Conservation (phyloP, 2,888 invertebrate species). For the Zootermopsis nevadensis region DNA sequence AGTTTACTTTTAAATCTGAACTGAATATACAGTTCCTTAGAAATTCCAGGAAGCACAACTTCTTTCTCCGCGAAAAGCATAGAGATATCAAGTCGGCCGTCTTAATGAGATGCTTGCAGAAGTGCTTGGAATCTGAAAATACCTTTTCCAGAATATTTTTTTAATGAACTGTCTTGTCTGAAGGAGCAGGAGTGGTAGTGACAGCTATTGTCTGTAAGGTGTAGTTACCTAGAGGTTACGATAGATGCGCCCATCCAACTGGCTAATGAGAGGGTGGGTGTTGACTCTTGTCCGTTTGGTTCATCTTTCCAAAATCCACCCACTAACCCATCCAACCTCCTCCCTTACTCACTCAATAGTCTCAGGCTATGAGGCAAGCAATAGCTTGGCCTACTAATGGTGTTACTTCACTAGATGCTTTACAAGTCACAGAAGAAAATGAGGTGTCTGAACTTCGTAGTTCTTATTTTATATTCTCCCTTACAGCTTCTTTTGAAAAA, state of each 20-base stretch:
- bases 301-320: constrained; percentile 4
- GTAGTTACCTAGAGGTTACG: constrained; percentile 27
- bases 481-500: background rate
- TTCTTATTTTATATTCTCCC: background rate
- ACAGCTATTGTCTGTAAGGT: background rate
- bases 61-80: background rate
- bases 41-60: background rate
- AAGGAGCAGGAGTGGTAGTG: constrained; percentile 16
- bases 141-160: constrained; percentile 41
- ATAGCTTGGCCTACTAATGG: constrained; percentile 32
- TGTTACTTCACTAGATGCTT: constrained; percentile 34
- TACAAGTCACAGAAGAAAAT: constrained; percentile 26
- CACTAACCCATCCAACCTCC: background rate
- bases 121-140: constrained; percentile 31
- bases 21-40: background rate
- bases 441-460: constrained; percentile 8
- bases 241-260: constrained; percentile 37
- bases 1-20: background rate
- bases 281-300: background rate
- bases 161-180: constrained; percentile 41
- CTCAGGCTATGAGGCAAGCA: background rate
- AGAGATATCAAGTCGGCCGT: background rate
- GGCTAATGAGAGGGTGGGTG: constrained; percentile 39
- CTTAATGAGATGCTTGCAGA: constrained; percentile 36
- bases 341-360: constrained; percentile 30